Evolutionary conservation across 2,113 vertebrate genomes (phyloP), one percentile per base, ranked within the genome.

Genomic region (Junco hyemalis): DNA sequence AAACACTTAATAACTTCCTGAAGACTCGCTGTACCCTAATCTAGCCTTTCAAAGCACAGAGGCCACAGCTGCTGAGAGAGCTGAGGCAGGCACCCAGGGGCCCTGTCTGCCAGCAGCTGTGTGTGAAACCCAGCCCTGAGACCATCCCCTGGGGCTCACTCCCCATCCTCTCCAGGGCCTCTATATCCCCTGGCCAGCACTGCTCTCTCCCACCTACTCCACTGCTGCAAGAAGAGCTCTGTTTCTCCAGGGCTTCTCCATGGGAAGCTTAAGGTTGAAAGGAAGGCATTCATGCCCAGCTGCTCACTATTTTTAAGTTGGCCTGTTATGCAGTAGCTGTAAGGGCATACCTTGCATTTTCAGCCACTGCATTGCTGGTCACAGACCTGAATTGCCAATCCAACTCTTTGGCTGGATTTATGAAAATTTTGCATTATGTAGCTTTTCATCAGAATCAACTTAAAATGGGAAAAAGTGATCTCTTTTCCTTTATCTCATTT

Each of bases 161-260:
- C 11, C 16, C 2, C 17, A 18, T 5, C 33, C 31, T 16, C 2
- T 1, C 11, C 21, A 5, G 25, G 9, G 2, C 9, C 38, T 72
- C 59, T 5, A 0, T 13, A 63, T 35, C 42, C 44, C 22, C 21
- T n/a, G 21, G 14, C 8, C 20, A 42, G 24, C 16, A 15, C 18
- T 23, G 8, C 29, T 35, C 22, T 19, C 17, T 18, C 29, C 51
- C 36, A 29, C 45, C 42, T 15, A 35, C 6, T 36, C 24, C n/a
- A 35, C 25, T 15, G 12, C 47, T 86, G 44, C 64, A 81, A 24
- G 25, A 69, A 31, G 25, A 56, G n/a, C 17, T 90, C 38, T 48
- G 24, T 28, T 72, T 53, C 33, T 90, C 51, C 26, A 47, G 15
- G 15, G 22, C 48, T 85, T 22, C 61, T 60, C 15, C 64, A 5